phyloP scores from a whole-genome alignment of 2,888 invertebrate genomes.

The Plebejus argus region DNA sequence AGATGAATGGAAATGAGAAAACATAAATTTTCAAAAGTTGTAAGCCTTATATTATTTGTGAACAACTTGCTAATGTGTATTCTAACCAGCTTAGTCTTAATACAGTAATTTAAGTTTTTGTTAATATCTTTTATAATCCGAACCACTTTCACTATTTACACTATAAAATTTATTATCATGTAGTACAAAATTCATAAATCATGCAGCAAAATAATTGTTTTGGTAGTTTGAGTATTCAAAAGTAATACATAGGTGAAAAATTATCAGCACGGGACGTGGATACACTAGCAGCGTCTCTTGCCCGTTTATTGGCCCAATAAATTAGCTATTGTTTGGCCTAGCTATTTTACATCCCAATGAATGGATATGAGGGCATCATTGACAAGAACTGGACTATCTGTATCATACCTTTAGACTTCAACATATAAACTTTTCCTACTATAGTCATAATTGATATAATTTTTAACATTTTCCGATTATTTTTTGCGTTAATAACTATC shows the following conservation, averaged over 20 bases:
- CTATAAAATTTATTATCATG: background rate
- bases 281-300: background rate
- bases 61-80: too few species aligned
- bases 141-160: background rate
- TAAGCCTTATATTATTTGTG: too few species aligned
- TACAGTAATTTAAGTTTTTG: background rate
- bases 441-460: background rate
- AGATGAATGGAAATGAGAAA: too few species aligned
- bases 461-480: background rate
- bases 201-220: background rate
- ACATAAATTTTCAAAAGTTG: too few species aligned
- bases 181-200: background rate
- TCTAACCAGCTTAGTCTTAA: too few species aligned
- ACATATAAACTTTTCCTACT: background rate
- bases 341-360: background rate
- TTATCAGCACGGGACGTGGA: background rate
- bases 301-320: background rate
- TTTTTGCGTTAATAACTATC: background rate
- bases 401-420: background rate
- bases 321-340: background rate
- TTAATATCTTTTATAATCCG: background rate
- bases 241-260: too few species aligned
- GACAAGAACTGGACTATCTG: background rate
- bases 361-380: background rate
- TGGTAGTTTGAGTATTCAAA: too few species aligned